phyloP scores from a whole-genome alignment of 2,113 vertebrate genomes.

The Bambusicola thoracicus region DNA sequence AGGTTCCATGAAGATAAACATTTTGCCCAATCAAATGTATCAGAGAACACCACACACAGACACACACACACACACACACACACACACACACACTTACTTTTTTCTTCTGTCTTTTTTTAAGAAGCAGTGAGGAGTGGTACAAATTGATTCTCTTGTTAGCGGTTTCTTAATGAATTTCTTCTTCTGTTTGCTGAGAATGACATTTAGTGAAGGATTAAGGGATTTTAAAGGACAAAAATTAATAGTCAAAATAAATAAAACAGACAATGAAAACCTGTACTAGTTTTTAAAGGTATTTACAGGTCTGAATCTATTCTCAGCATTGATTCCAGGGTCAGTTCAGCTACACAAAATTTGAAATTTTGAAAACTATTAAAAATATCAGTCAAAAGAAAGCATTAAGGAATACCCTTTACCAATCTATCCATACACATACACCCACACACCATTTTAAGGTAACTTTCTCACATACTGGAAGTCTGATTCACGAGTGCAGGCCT shows the following conservation, averaged over 20 bases:
- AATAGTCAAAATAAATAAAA: neutral
- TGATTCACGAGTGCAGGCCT: neutral
- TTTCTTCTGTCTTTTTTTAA: constrained; percentile 77
- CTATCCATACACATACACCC: neutral
- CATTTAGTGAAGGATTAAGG: constrained; percentile 18
- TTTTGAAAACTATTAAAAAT: neutral
- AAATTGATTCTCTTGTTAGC: constrained; percentile 86
- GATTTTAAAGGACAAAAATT: neutral
- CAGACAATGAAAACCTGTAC: neutral
- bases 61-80: neutral
- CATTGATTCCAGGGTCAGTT: neutral
- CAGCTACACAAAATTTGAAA: neutral
- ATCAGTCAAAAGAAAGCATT: neutral
- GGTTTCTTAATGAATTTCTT: constrained; percentile 91
- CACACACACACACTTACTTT: constrained; percentile 55
- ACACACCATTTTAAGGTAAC: neutral
- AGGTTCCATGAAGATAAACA: neutral
- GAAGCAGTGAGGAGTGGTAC: constrained; percentile 88
- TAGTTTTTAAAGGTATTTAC: neutral
- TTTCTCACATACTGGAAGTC: neutral
- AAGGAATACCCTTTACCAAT: neutral
- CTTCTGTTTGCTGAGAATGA: constrained; percentile 87
- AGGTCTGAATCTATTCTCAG: neutral
- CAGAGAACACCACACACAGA: neutral
- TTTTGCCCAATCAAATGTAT: neutral